Conservation (phyloP, 1,140 invertebrate genomes). For the Danaus plexippus region DNA sequence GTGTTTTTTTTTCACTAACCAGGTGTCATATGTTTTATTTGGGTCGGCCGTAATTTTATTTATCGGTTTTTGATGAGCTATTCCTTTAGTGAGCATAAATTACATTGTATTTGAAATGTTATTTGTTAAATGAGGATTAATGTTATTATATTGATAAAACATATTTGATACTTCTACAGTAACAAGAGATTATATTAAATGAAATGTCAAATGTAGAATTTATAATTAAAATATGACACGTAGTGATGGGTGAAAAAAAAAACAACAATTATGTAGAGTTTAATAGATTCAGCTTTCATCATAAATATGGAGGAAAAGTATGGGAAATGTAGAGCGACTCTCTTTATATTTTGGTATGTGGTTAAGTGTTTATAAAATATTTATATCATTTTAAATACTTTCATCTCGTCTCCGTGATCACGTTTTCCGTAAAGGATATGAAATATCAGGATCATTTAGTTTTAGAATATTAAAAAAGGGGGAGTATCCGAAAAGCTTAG, state of each 20-base stretch:
- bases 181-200: too few species aligned
- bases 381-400: background rate
- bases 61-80: constrained; percentile 62
- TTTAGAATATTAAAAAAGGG: too few species aligned
- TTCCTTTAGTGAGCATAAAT: too few species aligned
- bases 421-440: too few species aligned
- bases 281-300: constrained; percentile 42
- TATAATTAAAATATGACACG: constrained; percentile 27
- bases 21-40: constrained; percentile 44
- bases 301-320: constrained; percentile 42
- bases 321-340: constrained; percentile 47
- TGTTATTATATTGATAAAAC: too few species aligned
- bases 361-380: background rate
- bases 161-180: too few species aligned
- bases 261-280: constrained; percentile 36
- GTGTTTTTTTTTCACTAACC: constrained; percentile 53
- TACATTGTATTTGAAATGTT: too few species aligned
- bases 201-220: too few species aligned
- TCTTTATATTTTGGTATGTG: constrained; percentile 25
- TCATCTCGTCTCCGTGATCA: background rate
- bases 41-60: constrained; percentile 60
- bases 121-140: too few species aligned
- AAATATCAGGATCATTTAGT: too few species aligned
- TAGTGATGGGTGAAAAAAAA: constrained; percentile 41
- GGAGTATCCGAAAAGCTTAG: too few species aligned